Conservation (phyloP, 2,888 invertebrate species). For the Cylloceria caligata region DNA sequence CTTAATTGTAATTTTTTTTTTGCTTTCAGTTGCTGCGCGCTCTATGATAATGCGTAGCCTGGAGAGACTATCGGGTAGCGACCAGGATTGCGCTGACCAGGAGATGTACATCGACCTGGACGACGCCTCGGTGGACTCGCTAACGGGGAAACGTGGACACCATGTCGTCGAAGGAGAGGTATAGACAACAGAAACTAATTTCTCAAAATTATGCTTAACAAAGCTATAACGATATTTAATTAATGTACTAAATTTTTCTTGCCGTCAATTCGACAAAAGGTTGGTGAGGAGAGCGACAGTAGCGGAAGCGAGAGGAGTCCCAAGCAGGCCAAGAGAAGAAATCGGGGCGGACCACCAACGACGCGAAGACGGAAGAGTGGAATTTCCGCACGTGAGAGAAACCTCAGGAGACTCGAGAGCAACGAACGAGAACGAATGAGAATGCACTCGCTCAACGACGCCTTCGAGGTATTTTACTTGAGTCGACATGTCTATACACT, state of each 20-base stretch:
- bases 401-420: constrained; percentile 94
- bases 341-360: constrained; percentile 81
- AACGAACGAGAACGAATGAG: constrained; percentile 96
- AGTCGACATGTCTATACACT: constrained; percentile 17
- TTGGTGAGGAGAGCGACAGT: constrained; percentile 84
- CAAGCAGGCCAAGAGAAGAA: constrained; percentile 83
- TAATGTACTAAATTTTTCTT: background rate
- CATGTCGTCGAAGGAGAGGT: constrained; percentile 82
- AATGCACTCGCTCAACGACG: constrained; percentile 96
- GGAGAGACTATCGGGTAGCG: constrained; percentile 83
- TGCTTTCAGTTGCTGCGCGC: background rate
- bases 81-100: constrained; percentile 83
- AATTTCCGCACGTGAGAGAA: constrained; percentile 93
- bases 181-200: constrained; percentile 42
- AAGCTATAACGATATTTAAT: too few relatives aligned
- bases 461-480: constrained; percentile 89
- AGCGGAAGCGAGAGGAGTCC: constrained; percentile 83
- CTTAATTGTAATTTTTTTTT: background rate
- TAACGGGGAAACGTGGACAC: constrained; percentile 83
- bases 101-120: constrained; percentile 84
- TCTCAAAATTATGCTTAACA: background rate
- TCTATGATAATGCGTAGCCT: constrained; percentile 83
- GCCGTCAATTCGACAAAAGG: constrained; percentile 71
- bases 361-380: constrained; percentile 90
- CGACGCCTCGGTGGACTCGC: constrained; percentile 84